Evolutionary conservation across 1,140 invertebrate genomes (phyloP).

Genomic region (Leucophenga varia): DNA sequence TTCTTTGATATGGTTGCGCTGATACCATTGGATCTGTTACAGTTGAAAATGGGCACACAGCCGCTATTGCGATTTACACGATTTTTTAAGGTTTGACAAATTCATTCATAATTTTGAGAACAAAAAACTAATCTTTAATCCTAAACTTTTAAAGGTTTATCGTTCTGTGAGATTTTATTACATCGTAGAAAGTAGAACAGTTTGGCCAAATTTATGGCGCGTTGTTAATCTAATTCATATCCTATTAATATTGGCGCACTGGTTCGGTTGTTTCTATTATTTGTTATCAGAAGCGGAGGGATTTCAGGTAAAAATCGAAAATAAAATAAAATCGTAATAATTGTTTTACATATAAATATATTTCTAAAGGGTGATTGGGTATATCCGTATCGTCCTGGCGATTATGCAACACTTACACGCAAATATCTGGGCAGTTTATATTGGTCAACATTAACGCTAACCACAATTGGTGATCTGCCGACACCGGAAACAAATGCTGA

Average conservation of each 20-base stretch:
- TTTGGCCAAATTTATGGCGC: slow-evolving; percentile 95
- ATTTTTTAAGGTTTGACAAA: slow-evolving; percentile 70
- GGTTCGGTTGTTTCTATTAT: slow-evolving; percentile 98
- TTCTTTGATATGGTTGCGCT: slow-evolving; percentile 81
- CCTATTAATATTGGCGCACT: slow-evolving; percentile 89
- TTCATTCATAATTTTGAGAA: not conserved
- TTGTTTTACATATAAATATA: not conserved
- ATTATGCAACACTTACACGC: slow-evolving; percentile 81
- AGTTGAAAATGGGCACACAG: slow-evolving; percentile 75
- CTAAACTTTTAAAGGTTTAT: slow-evolving; percentile 69
- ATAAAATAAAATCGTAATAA: not conserved
- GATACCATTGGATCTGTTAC: slow-evolving; percentile 84
- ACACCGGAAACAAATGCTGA: slow-evolving; percentile 93
- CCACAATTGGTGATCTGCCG: slow-evolving; percentile 92
- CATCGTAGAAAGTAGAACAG: slow-evolving; percentile 91
- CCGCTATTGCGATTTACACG: slow-evolving; percentile 81
- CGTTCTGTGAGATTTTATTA: slow-evolving; percentile 91
- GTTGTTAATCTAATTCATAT: slow-evolving; percentile 94
- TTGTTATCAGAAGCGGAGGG: slow-evolving; percentile 88
- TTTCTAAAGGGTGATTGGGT: slow-evolving; percentile 80
- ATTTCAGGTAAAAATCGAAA: slow-evolving; percentile 65
- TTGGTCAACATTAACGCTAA: slow-evolving; percentile 96
- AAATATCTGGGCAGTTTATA: slow-evolving; percentile 94
- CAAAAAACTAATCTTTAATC: slow-evolving; percentile 1
- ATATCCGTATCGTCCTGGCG: slow-evolving; percentile 83